Conservation (phyloP, 2,797 vertebrate genomes). For the Zalophus californianus region DNA sequence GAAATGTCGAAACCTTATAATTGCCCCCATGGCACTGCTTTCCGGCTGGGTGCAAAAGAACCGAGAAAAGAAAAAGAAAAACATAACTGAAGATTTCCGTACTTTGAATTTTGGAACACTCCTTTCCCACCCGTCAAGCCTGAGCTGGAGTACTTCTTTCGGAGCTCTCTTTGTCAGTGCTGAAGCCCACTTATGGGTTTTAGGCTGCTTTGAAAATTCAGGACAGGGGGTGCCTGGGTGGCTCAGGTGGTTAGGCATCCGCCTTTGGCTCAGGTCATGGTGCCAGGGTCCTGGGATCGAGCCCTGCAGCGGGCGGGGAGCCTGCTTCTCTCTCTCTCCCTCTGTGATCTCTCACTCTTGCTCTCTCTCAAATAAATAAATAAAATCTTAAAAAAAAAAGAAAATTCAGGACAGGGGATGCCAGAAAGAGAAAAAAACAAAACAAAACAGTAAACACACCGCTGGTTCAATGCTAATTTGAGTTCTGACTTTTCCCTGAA, state of each 20-base stretch:
- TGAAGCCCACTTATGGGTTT: not conserved
- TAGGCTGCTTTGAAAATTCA: not conserved
- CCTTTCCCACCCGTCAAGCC: not conserved
- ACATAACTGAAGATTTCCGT: not conserved
- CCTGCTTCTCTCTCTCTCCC: no score
- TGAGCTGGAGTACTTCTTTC: not conserved
- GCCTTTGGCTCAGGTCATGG: not conserved
- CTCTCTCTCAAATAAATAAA: no score
- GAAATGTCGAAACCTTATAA: not conserved
- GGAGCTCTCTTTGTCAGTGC: not conserved
- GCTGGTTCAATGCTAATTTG: not conserved
- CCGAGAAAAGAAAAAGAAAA: not conserved
- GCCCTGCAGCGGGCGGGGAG: not conserved
- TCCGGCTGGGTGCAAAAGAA: not conserved
- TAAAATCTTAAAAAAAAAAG: no score
- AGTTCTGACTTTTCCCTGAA: not conserved
- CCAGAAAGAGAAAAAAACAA: not conserved
- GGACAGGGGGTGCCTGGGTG: not conserved
- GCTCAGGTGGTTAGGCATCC: not conserved
- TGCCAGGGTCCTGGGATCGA: not conserved
- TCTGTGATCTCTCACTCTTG: no score
- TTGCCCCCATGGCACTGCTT: not conserved
- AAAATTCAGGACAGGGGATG: not conserved
- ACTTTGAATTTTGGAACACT: not conserved
- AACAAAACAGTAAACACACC: not conserved